Conservation (phyloP, 2,888 invertebrate genomes). For the Steinernema carpocapsae region DNA sequence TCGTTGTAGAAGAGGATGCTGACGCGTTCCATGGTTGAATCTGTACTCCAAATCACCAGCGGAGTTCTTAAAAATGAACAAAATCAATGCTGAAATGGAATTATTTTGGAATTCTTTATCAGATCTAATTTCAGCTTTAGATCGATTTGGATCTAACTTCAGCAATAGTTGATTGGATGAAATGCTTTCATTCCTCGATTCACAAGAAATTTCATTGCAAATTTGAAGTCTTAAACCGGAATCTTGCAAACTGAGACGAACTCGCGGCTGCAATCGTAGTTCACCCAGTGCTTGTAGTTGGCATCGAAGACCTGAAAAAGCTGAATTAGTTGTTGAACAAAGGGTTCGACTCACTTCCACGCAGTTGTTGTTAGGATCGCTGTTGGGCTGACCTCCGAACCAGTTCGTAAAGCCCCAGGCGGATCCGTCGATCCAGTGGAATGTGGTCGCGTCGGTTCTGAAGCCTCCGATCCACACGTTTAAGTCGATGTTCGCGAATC, state of each 20-base stretch:
- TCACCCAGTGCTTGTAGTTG: conserved; percentile 17
- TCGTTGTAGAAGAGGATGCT: too few species aligned
- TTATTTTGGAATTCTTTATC: too few species aligned
- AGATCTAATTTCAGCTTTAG: too few species aligned
- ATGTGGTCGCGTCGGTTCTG: background rate
- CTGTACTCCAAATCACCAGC: too few species aligned
- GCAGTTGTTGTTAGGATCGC: background rate
- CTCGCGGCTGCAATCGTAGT: conserved; percentile 16
- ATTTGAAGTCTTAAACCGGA: too few species aligned
- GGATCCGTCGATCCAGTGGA: conserved; percentile 23
- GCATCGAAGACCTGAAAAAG: conserved; percentile 5
- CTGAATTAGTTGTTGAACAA: background rate
- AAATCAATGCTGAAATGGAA: too few species aligned
- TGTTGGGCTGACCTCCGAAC: background rate
- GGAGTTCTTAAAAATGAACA: too few species aligned
- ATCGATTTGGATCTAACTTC: too few species aligned
- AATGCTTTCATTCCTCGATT: too few species aligned
- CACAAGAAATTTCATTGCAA: too few species aligned
- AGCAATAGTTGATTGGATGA: too few species aligned
- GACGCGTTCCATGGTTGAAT: too few species aligned
- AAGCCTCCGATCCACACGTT: conserved; percentile 18
- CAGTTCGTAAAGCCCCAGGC: background rate
- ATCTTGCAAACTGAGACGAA: conserved; percentile 12
- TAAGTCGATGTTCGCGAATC: background rate
- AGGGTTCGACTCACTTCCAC: background rate